These are phyloP conservation scores for Lasioglossum morio DNA, from an alignment of 2,888 invertebrate genomes.

Conservation along the genomic window DNA sequence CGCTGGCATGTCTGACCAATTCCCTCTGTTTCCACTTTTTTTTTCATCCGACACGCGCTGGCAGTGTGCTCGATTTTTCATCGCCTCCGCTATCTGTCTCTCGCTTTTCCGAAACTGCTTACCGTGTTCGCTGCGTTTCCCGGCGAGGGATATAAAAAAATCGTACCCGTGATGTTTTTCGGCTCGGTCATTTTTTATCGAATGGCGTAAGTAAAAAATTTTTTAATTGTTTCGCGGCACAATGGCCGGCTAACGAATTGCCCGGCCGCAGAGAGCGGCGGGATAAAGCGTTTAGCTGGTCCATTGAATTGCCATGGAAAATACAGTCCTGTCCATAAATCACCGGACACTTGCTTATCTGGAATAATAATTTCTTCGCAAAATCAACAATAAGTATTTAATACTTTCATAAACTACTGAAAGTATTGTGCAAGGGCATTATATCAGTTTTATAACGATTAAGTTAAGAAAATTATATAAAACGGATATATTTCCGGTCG, in stretches of 20 bases:
- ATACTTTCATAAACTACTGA: too few relatives aligned
- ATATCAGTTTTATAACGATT: too few relatives aligned
- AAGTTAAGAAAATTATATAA: too few relatives aligned
- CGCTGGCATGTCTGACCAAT: neutral
- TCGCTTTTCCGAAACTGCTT: neutral
- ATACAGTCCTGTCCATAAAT: neutral
- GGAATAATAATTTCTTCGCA: too few relatives aligned
- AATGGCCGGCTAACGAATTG: neutral
- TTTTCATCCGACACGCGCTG: neutral
- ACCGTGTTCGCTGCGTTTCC: neutral
- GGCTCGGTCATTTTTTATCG: neutral
- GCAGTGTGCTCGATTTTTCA: neutral
- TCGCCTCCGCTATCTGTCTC: neutral
- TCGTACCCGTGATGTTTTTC: neutral
- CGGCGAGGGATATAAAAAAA: neutral
- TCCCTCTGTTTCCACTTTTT: neutral
- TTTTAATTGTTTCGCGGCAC: neutral
- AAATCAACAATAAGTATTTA: too few relatives aligned
- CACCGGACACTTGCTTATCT: too few relatives aligned
- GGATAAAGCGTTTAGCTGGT: conserved; percentile 11
- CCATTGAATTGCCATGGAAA: conserved; percentile 1
- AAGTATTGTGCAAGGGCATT: too few relatives aligned
- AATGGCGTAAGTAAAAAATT: neutral
- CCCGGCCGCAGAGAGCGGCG: neutral
- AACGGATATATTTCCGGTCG: too few relatives aligned